These are phyloP conservation scores for Drosophila ironensis DNA, from an alignment of 1,140 invertebrate species.

Conservation along the genomic window DNA sequence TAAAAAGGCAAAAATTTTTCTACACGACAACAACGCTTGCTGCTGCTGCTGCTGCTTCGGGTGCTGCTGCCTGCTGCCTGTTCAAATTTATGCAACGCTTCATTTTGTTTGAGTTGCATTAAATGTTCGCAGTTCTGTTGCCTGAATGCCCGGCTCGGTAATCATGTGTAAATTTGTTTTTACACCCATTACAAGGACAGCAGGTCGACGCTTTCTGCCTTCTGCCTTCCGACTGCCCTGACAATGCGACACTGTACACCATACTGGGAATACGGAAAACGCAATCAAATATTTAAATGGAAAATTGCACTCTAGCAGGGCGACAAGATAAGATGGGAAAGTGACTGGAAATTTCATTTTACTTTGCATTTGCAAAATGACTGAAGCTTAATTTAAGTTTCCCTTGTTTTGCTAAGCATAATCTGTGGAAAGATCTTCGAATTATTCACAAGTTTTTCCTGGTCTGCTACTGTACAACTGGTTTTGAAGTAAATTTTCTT, in stretches of 20 bases:
- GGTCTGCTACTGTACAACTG: no score
- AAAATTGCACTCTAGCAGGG: conserved; percentile 23
- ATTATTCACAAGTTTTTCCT: not conserved
- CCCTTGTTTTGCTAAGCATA: not conserved
- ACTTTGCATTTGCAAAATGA: conserved; percentile 11
- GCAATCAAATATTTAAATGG: conserved; percentile 76
- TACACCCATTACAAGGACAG: conserved; percentile 54
- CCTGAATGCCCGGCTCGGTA: conserved; percentile 56
- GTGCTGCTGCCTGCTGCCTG: conserved; percentile 31
- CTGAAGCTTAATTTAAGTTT: conserved; percentile 37
- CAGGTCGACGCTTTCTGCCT: conserved; percentile 41
- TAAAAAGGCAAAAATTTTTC: conserved; percentile 64
- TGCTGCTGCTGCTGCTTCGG: conserved; percentile 9
- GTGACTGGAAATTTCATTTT: not conserved
- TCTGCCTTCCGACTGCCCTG: conserved; percentile 1
- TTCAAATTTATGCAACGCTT: conserved; percentile 73
- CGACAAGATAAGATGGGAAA: conserved; percentile 10
- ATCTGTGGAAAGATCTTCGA: not conserved
- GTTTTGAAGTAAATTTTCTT: no score
- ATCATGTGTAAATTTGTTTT: conserved; percentile 79
- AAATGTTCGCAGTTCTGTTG: conserved; percentile 53
- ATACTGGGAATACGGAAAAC: not conserved
- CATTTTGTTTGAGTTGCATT: conserved; percentile 79
- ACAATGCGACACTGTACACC: conserved; percentile 14
- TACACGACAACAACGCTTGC: conserved; percentile 24